Evolutionary conservation across 2,113 vertebrate species (phyloP).

Genomic region (Coryphaenoides rupestris): DNA sequence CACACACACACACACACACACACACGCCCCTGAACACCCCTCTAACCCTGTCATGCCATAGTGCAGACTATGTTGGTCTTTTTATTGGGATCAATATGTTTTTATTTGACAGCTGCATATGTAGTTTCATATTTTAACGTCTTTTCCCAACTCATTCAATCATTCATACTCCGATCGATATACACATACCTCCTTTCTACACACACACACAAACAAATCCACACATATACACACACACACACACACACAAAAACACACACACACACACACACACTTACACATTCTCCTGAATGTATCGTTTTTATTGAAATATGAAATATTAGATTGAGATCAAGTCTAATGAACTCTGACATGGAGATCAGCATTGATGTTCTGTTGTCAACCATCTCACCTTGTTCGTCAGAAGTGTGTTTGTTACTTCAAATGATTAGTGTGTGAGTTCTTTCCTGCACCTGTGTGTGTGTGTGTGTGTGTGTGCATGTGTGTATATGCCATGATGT

Average conservation of each 20-base stretch:
- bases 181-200: slow-evolving; percentile 10
- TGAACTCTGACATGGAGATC: slow-evolving; percentile 20
- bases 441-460: too few species aligned
- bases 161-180: neutral
- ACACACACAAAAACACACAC: neutral
- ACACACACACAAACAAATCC: neutral
- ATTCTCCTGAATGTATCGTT: neutral
- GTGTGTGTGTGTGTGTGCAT: too few species aligned
- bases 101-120: neutral
- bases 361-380: neutral
- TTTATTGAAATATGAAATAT: neutral
- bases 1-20: neutral
- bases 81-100: too few species aligned
- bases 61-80: neutral
- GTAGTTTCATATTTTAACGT: neutral
- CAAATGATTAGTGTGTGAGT: too few species aligned
- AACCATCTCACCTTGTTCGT: too few species aligned
- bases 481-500: neutral
- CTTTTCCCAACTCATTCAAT: neutral
- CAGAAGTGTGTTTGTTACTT: too few species aligned
- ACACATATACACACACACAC: slow-evolving; percentile 5
- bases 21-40: neutral
- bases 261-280: neutral
- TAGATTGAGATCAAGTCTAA: slow-evolving; percentile 24
- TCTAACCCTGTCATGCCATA: neutral